These are phyloP conservation scores for Lasioglossum baleicum DNA, from an alignment of 1,140 invertebrate genomes.

Conservation along the genomic window DNA sequence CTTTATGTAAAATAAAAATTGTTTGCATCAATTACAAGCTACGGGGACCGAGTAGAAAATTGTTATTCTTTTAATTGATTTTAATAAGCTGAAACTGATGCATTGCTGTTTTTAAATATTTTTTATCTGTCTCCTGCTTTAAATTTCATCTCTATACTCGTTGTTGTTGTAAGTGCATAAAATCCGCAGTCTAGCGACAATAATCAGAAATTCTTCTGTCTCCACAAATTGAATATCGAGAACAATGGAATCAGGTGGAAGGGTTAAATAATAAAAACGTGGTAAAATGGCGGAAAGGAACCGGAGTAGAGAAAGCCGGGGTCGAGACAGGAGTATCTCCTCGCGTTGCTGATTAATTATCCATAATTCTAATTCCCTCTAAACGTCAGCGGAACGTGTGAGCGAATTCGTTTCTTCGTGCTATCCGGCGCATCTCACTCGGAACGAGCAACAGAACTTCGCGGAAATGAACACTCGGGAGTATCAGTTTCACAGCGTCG, in stretches of 20 bases:
- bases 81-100: too few species aligned
- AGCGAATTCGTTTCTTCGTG: conserved; percentile 18
- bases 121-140: too few species aligned
- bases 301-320: not conserved
- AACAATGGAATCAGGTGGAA: not conserved
- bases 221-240: too few species aligned
- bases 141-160: too few species aligned
- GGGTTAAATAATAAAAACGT: not conserved
- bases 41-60: too few species aligned
- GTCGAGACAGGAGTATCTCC: not conserved
- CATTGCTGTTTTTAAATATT: too few species aligned
- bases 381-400: conserved; percentile 10
- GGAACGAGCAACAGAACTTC: conserved; percentile 12
- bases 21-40: too few species aligned
- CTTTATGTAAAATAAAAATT: too few species aligned
- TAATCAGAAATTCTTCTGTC: too few species aligned
- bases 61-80: too few species aligned
- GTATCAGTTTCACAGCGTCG: conserved; percentile 55
- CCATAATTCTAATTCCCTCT: conserved; percentile 31
- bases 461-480: conserved; percentile 36
- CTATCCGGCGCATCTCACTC: conserved; percentile 21
- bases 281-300: not conserved
- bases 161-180: too few species aligned
- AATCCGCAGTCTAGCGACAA: too few species aligned
- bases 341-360: conserved; percentile 34